A percentile compares a stretch with the other conserved stretches of the same genome.
Evolutionary conservation across 2,888 invertebrate genomes (phyloP).

Genomic region (Cistogaster globosa): DNA sequence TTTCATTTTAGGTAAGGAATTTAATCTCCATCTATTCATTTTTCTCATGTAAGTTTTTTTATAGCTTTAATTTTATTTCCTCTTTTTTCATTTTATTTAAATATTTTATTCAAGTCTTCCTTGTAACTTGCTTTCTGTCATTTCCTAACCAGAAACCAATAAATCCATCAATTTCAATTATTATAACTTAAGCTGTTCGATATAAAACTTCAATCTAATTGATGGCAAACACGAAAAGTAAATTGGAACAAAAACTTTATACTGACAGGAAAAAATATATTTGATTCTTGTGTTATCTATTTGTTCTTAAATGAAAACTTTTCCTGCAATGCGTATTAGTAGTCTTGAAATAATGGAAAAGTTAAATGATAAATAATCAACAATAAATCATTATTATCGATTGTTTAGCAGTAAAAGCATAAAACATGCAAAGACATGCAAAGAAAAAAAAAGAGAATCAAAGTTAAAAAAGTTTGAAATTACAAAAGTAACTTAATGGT

Average conservation of each 20-base stretch:
- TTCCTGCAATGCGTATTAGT: slow-evolving; percentile 26
- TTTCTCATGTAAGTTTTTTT: not conserved
- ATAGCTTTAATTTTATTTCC: not conserved
- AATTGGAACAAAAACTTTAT: no score
- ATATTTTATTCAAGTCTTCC: not conserved
- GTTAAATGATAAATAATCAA: slow-evolving; percentile 22
- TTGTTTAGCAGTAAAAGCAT: slow-evolving; percentile 2
- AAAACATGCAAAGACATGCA: not conserved
- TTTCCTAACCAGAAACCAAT: slow-evolving; percentile 8
- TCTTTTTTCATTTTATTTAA: not conserved
- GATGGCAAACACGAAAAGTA: no score
- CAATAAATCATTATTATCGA: slow-evolving; percentile 53
- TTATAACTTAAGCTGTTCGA: slow-evolving; percentile 14
- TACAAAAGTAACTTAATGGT: not conserved
- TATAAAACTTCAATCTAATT: no score
- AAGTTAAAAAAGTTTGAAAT: not conserved
- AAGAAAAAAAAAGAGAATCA: not conserved
- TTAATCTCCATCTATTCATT: not conserved
- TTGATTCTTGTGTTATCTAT: not conserved
- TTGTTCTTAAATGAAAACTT: not conserved
- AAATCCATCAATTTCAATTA: slow-evolving; percentile 58
- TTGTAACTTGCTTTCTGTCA: not conserved
- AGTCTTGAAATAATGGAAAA: slow-evolving; percentile 12
- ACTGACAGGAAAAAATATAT: no score
- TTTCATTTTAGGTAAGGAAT: slow-evolving; percentile 24